Evolutionary conservation across 2,888 invertebrate genomes (phyloP), one percentile per base, ranked within the genome.

Genomic region (Eustalomyia histrio): DNA sequence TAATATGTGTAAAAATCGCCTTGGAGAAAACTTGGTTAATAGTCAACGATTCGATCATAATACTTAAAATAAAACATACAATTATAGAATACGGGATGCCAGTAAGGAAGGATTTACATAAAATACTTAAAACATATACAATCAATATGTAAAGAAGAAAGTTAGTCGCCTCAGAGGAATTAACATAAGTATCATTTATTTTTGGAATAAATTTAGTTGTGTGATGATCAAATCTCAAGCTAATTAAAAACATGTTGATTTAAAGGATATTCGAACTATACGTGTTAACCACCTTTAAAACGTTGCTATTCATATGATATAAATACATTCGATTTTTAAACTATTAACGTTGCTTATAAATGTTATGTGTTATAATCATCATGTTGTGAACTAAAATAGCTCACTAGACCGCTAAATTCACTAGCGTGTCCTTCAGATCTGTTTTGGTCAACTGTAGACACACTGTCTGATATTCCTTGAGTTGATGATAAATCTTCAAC

Each of bases 341-440:
- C 39, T 24, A 16, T 57, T 21, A 68, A 74, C 0, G 8, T 50
- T 29, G 33, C 61, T 79, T 79, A 79, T 64, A 74, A 67, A 57
- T 83, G 92, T 93, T 94, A 95, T 92, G 94, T 94, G 90, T 96
- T 96, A 87, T 96, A 93, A 91, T 97, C 96, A 88, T 97, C 97
- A 89, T 97, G 94, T 90, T 97, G 97, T 88, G 96, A 96, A 85
- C 97, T 97, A 91, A 97, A 97, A 91, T 97, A 97, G 89, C 96
- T 97, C 78, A 97, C 97, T 86, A 97, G 92, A 5, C 97, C 97
- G 50, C 97, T 97, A 90, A 97, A 97, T 88, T 96, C 97, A 63
- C 96, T 94, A 4, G 85, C 85, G 12, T 85, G 79, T 58, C 83
- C 78, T 68, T 76, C 87, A 39, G 68, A 75, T 8, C 80, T 83